Evolutionary conservation across 2,797 vertebrate genomes (phyloP).

Genomic region (Anguilla obscura): DNA sequence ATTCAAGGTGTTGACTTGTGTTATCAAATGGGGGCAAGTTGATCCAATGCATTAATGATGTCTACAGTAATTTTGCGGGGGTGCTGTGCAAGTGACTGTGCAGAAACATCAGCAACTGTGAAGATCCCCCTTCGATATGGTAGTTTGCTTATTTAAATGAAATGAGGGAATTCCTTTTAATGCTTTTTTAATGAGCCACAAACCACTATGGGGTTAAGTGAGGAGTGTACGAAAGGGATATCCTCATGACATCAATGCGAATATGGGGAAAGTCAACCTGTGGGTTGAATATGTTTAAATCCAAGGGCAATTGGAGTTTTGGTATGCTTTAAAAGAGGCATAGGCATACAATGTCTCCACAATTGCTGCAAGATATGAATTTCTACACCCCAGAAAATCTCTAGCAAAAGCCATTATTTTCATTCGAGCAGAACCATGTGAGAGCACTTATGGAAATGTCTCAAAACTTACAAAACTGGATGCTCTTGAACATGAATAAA

Average conservation of each 20-base stretch:
- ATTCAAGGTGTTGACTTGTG: neutral
- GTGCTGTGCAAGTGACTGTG: constrained; percentile 13
- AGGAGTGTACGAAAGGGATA: constrained; percentile 31
- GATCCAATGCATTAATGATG: neutral
- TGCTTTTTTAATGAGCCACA: constrained; percentile 41
- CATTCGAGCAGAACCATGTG: neutral
- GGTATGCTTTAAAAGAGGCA: neutral
- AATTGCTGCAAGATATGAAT: neutral
- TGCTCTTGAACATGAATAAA: neutral
- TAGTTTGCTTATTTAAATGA: constrained; percentile 37
- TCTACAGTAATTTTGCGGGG: constrained; percentile 17
- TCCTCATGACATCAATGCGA: constrained; percentile 36
- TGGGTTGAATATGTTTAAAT: neutral
- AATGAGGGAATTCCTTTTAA: constrained; percentile 48
- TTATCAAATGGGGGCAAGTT: neutral
- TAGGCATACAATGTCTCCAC: neutral
- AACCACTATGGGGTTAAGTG: constrained; percentile 22
- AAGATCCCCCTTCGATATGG: constrained; percentile 44
- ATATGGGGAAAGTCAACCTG: neutral
- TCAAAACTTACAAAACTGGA: neutral
- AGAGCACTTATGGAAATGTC: neutral
- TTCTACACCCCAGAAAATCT: neutral
- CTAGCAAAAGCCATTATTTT: neutral
- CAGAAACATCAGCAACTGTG: constrained; percentile 30
- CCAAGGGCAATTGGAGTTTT: neutral